These are phyloP conservation scores for Delphinapterus leucas DNA, from an alignment of 2,113 vertebrate genomes.

Conservation along the genomic window DNA sequence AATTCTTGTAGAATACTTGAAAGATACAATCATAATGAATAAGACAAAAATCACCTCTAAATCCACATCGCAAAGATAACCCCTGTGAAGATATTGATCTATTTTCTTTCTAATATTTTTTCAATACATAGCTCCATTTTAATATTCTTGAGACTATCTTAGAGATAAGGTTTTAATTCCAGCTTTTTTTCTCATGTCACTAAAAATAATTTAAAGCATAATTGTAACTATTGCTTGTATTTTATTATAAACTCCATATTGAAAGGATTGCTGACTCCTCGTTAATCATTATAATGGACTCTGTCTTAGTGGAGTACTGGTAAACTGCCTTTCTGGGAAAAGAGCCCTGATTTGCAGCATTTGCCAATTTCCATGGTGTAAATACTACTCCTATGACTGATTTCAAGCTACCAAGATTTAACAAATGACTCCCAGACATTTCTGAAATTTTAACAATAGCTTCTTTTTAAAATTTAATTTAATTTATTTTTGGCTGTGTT, in stretches of 20 bases:
- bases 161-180: not conserved
- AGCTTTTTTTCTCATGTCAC: not conserved
- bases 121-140: not conserved
- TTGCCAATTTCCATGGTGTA: not conserved
- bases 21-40: not conserved
- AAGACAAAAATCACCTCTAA: not conserved
- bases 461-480: not conserved
- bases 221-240: not conserved
- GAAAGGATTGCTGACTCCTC: not conserved
- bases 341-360: not conserved
- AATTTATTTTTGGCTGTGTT: too few relatives aligned
- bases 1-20: not conserved
- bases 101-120: not conserved
- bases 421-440: not conserved
- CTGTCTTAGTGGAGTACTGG: not conserved
- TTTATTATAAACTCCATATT: not conserved
- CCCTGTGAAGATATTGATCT: not conserved
- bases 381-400: not conserved
- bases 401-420: not conserved
- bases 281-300: not conserved
- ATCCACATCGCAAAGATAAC: not conserved
- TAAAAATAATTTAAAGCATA: conserved; percentile 5
- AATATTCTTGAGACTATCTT: not conserved
- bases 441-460: not conserved
- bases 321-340: not conserved